These are phyloP conservation scores for Chloroceryle amazona DNA, from an alignment of 2,797 vertebrate species.

Conservation along the genomic window DNA sequence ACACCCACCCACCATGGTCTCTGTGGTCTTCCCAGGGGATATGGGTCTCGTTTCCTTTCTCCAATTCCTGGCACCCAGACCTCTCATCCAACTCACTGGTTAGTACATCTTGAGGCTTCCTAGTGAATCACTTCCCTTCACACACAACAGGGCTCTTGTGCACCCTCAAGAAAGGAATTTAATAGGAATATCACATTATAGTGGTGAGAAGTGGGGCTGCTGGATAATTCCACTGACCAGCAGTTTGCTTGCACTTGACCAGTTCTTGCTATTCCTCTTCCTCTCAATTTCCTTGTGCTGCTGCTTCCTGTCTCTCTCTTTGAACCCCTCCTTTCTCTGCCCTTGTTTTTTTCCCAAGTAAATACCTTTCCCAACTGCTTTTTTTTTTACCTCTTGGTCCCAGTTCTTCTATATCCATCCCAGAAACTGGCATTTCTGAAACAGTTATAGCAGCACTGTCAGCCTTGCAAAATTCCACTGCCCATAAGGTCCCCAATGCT, in stretches of 20 bases:
- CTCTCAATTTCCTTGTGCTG: not conserved
- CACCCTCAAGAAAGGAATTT: not conserved
- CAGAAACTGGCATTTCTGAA: not conserved
- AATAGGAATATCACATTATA: not conserved
- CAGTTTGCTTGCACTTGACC: not conserved
- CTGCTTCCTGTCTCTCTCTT: not conserved
- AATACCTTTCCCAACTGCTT: not conserved
- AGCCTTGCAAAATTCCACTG: not conserved
- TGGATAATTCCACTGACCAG: fast-evolving
- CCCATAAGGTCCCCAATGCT: not conserved
- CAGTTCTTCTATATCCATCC: not conserved
- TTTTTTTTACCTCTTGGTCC: not conserved
- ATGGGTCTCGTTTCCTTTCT: not conserved
- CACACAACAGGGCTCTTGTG: not conserved
- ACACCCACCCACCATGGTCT: not conserved
- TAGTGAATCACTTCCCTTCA: not conserved
- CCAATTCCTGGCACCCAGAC: not conserved
- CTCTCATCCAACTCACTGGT: not conserved
- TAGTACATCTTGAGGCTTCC: not conserved
- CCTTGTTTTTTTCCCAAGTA: not conserved
- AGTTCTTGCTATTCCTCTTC: not conserved
- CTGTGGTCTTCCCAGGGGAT: not conserved
- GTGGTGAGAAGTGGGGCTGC: not conserved
- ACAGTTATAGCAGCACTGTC: not conserved
- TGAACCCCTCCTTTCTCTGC: not conserved